A percentile compares a stretch with the other conserved stretches of the same genome.
These are phyloP conservation scores for Cinclus cinclus DNA, from an alignment of 2,113 vertebrate species.

Conservation along the genomic window DNA sequence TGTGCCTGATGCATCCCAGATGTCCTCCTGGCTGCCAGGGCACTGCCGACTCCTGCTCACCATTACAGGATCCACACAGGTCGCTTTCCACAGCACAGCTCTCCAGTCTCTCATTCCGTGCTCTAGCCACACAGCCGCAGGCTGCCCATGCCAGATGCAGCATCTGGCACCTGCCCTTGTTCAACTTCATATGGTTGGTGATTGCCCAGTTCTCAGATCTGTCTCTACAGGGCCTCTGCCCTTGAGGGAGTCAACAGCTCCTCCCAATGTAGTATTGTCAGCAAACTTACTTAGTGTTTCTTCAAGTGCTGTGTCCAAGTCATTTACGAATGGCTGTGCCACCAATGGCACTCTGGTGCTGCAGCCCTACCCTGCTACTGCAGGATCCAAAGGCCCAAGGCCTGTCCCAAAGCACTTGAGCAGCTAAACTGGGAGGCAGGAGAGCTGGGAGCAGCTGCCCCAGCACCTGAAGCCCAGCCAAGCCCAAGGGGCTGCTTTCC, in stretches of 20 bases:
- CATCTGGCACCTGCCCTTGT: not conserved
- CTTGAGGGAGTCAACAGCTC: not conserved
- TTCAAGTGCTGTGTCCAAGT: not conserved
- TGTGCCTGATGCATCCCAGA: not conserved
- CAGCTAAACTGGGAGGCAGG: accelerated
- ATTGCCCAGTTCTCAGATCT: not conserved
- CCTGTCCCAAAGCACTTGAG: accelerated
- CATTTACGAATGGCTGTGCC: not conserved
- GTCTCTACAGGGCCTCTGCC: not conserved
- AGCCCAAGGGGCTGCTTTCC: accelerated
- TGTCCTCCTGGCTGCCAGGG: not conserved
- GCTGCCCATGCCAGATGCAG: not conserved
- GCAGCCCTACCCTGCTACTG: accelerated
- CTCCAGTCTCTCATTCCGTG: not conserved
- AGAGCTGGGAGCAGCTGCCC: not conserved
- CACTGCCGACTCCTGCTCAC: not conserved
- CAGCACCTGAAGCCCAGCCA: accelerated
- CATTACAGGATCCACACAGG: not conserved
- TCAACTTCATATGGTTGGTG: not conserved
- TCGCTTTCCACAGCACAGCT: not conserved
- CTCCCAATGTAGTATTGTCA: not conserved
- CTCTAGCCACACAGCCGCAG: not conserved
- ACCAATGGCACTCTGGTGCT: not conserved
- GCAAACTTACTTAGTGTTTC: not conserved
- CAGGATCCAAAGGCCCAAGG: not conserved